A percentile compares a stretch with the other conserved stretches of the same genome.
Evolutionary conservation across 2,113 vertebrate species (phyloP).

Genomic region (Hippoglossus stenolepis): DNA sequence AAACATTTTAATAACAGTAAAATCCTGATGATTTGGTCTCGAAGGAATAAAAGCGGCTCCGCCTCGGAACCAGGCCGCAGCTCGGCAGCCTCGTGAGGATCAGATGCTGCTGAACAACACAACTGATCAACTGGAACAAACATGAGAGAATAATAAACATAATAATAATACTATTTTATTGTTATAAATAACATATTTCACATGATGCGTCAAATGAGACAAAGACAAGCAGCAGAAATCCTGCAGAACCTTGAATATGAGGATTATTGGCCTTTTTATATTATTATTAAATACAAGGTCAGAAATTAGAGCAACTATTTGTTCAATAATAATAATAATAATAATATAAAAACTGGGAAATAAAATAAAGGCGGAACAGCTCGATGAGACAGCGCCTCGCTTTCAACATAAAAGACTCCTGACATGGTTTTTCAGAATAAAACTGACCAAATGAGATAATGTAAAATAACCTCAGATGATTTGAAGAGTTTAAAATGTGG

Average conservation of each 20-base stretch:
- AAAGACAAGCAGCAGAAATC: no score
- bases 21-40: neutral
- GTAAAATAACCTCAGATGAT: neutral
- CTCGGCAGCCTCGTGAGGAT: constrained; percentile 5
- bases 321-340: no score
- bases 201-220: no score
- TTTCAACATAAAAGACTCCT: neutral
- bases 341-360: neutral
- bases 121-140: no score
- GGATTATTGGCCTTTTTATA: no score
- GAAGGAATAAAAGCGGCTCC: neutral
- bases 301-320: neutral
- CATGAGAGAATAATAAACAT: no score
- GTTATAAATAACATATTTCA: no score
- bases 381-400: neutral
- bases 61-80: constrained; percentile 36
- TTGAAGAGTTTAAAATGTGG: neutral
- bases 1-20: neutral
- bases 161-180: no score
- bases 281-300: neutral
- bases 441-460: neutral
- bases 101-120: no score
- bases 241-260: no score
- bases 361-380: neutral
- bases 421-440: neutral